phyloP scores from a whole-genome alignment of 2,113 vertebrate species.

The Petromus typicus region DNA sequence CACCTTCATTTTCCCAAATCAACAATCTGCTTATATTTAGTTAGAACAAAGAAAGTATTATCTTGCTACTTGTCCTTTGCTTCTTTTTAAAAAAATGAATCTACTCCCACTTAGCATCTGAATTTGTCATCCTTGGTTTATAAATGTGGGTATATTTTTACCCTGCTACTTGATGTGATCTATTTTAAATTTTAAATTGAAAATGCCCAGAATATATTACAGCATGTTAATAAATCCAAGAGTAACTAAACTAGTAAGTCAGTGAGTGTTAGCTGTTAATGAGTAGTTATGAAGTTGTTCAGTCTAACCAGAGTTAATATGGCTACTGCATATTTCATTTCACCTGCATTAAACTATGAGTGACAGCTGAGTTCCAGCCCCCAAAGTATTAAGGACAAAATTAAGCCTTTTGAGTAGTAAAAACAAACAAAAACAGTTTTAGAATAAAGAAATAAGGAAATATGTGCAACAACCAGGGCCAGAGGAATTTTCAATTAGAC shows the following conservation, averaged over 20 bases:
- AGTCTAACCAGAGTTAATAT: conserved; percentile 37
- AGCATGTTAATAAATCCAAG: conserved; percentile 16
- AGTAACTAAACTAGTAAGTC: conserved; percentile 27
- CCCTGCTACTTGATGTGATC: neutral
- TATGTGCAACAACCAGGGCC: neutral
- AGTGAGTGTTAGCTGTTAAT: neutral
- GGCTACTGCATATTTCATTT: conserved; percentile 23
- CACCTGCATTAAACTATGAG: neutral
- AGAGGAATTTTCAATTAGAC: conserved; percentile 62
- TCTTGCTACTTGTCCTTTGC: neutral
- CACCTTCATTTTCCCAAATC: neutral
- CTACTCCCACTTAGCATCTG: neutral
- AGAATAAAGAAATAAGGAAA: conserved; percentile 38
- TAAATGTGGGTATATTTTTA: neutral
- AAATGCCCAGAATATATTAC: neutral
- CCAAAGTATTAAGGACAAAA: conserved; percentile 53
- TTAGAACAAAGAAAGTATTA: neutral
- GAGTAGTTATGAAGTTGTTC: neutral
- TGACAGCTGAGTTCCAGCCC: neutral
- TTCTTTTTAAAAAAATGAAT: neutral
- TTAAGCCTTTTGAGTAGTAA: conserved; percentile 40
- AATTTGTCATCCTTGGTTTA: neutral
- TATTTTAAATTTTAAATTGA: conserved; percentile 21
- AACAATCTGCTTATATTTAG: neutral
- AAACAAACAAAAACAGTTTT: conserved; percentile 58